Base-by-base conservation (phyloP, 2,888 invertebrate genomes). In the Drosophila silvestris region DNA sequence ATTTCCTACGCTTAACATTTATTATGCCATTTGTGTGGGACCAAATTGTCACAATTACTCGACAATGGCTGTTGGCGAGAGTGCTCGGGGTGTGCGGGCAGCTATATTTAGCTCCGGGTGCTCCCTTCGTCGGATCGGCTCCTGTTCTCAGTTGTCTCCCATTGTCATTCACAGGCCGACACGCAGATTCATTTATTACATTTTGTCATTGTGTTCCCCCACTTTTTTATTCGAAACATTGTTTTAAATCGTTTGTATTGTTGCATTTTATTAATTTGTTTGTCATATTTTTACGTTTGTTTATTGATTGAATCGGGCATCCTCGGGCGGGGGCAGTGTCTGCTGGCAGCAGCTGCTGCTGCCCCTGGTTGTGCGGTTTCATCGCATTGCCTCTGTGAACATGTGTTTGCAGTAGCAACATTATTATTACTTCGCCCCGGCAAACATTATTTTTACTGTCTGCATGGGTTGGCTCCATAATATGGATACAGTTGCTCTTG, bases 191-290 rank as follows among this genome's bases (percentile, higher is more conserved):
- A 82, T 87, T 85, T 89, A 85, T 84, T 77, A 88, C 82, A 84
- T 89, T 80, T 83, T 78, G 81, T 77, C 84, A 77, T 71, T 73
- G 80, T 79, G 73, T n/a, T 57, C n/a, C 69, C 59, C 41, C 44
- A 0, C 30, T 52, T 3, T 30, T n/a, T 12, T 16, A 14, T 37
- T 58, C 32, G 52, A 57, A 74, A 78, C 70, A 53, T 37, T 61
- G 71, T 60, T 78, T 78, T 61, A 52, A 58, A 22, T 67, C 52
- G 60, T 58, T 63, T 72, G 37, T 77, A 61, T 74, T 68, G 73
- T 77, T 84, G 86, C 77, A 83, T 90, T 91, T 91, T 83, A 90
- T 91, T 88, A 90, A 91, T 90, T 91, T 86, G 85, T 90, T 91
- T 90, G 91, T 91, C 89, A 83, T 90, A 83, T 85, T 90, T 90